Evolutionary conservation across 1,140 invertebrate genomes (phyloP).

Genomic region (Leptoteleia sp.): DNA sequence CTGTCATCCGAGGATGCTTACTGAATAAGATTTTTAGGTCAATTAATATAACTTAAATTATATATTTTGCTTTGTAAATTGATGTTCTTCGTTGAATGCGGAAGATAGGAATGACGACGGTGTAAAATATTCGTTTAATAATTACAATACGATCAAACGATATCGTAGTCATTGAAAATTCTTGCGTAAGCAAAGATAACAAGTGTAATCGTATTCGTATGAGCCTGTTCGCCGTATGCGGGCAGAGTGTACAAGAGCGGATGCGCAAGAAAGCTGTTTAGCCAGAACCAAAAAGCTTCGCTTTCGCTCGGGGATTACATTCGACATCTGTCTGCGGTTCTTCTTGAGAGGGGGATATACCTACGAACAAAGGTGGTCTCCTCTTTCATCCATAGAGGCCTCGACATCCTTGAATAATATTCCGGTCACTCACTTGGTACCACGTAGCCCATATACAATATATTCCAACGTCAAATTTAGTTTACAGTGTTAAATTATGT

Average conservation of each 20-base stretch:
- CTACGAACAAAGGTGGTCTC: constrained; percentile 71
- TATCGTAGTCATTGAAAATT: too few species aligned
- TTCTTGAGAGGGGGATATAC: constrained; percentile 61
- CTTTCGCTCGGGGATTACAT: constrained; percentile 63
- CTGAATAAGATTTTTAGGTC: too few species aligned
- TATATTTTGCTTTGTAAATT: too few species aligned
- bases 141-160: too few species aligned
- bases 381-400: constrained; percentile 70
- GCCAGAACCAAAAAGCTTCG: constrained; percentile 63
- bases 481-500: constrained; percentile 22
- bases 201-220: constrained; percentile 45
- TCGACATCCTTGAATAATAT: constrained; percentile 65
- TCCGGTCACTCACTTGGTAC: constrained; percentile 56
- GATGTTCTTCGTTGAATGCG: too few species aligned
- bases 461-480: constrained; percentile 33
- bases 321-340: constrained; percentile 73
- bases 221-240: constrained; percentile 48
- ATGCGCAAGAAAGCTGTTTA: constrained; percentile 59
- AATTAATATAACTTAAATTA: too few species aligned
- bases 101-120: too few species aligned
- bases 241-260: constrained; percentile 53
- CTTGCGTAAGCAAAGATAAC: constrained; percentile 49
- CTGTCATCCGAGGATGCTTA: too few species aligned
- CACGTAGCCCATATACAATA: constrained; percentile 16
- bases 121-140: too few species aligned